Evolutionary conservation across 1,140 invertebrate species (phyloP), one percentile per base, ranked within the genome.

Genomic region (Thrips palmi): DNA sequence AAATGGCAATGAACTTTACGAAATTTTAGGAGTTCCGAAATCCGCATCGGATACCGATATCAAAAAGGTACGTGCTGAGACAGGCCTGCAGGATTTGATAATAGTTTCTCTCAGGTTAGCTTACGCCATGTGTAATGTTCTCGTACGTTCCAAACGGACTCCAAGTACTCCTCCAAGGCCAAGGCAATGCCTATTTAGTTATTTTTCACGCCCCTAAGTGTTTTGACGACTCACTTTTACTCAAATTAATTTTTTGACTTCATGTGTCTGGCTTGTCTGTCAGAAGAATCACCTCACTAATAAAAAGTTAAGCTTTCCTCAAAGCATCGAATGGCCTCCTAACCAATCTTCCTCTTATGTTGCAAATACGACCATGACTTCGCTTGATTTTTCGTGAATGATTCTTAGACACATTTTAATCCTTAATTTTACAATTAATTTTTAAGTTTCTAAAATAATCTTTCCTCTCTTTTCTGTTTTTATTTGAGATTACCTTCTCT

Each of bases 1-100:
- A 39, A n/a, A n/a, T 20, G 80, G 87, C 64, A 72, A 71, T 50
- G 76, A 78, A 56, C 64, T 91, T 43, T 91, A 91, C 53, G 78
- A 85, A 44, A 60, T 85, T 49, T 63, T 89, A 47, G 77, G 77
- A 42, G 83, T 89, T 33, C 57, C 62, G 41, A 73, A 71, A 62
- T 71, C 63, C 59, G 77, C 82, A 39, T 67, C 71, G 38, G 75
- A 82, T 49, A 62, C 65, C 11, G 83, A 89, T 66, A 84, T 91
- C 44, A 89, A 87, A 65, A 80, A 83, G 70, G 85, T 87, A 68
- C 66, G 52, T 49, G 23, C 8, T 41, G 4, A 10, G 7, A 22
- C 37, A 41, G 23, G 3, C 5, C 35, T 37, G 19, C 17, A 21
- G 20, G 18, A 4, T n/a, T 19, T 41, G 7, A 12, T 24, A 15